Evolutionary conservation across 2,888 invertebrate species (phyloP), one percentile per base, ranked within the genome.

Genomic region (Trilocha varians): DNA sequence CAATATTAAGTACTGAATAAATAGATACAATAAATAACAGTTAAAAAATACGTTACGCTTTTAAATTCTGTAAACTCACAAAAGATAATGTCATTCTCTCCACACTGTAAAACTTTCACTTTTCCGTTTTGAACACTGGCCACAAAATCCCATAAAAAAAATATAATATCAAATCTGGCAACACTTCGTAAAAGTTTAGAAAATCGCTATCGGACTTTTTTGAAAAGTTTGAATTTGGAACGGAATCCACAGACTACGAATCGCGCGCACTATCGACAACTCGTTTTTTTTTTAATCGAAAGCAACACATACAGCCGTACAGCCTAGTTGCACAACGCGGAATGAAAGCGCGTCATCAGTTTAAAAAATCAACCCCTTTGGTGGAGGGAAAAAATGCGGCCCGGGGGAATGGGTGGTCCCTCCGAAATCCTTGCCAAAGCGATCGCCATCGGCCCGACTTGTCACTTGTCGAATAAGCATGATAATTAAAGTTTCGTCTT

Each of bases 321-420:
- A 76, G 74, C 72, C 71, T 78, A 86, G 78, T 84, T 84, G 86
- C 86, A 83, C 78, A 74, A 77, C 79, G 82, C 82, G 78, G 84
- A 87, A 87, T 87, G 87, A 82, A 85, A 84, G 85, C 86, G 85
- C 87, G 86, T 87, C 87, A 87, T 87, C 87, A 85, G 85, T 86
- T 87, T 87, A 86, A 87, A 87, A 87, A 87, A 87, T 86, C 86
- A 87, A 87, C 85, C 84, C 86, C 84, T 82, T 86, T 62, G 70
- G 74, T 75, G 83, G 79, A 73, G 70, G 77, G 73, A 80, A 85
- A 84, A 84, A 83, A 77, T 70, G 65, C 75, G 72, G 73, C 72
- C 75, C 75, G 73, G 56, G 38, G 57, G 74, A 77, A 76, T 67
- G 82, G 80, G 78, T 64, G 79, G 72, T 61, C 70, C 73, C 74